Evolutionary conservation across 2,113 vertebrate genomes (phyloP).

Genomic region (Petaurus breviceps): DNA sequence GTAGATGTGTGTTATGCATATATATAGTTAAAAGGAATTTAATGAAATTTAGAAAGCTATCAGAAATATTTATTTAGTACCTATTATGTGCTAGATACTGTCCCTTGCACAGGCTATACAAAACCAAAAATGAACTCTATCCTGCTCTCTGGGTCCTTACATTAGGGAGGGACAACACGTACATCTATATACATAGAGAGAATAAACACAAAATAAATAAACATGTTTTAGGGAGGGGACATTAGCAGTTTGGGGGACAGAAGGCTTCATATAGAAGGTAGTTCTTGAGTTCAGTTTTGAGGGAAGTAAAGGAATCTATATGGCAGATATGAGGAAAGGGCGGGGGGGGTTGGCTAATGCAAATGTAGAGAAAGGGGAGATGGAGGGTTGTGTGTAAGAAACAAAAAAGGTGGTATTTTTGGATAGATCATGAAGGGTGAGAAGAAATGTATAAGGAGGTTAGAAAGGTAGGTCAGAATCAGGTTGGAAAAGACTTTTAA

Average conservation of each 20-base stretch:
- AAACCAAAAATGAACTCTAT: background rate
- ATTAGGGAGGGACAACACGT: background rate
- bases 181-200: background rate
- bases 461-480: background rate
- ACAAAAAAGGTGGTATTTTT: background rate
- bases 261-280: background rate
- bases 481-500: background rate
- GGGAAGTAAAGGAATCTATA: background rate
- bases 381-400: background rate
- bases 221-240: background rate
- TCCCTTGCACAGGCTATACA: background rate
- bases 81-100: background rate
- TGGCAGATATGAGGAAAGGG: background rate
- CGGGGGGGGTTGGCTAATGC: background rate
- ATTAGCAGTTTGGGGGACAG: background rate
- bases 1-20: too few species aligned
- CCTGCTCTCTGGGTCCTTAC: background rate
- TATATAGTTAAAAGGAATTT: background rate
- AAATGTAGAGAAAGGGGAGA: background rate
- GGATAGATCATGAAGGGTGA: background rate
- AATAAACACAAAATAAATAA: background rate
- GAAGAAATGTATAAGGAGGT: background rate
- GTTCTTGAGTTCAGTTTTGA: background rate
- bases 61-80: background rate
- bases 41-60: background rate